Evolutionary conservation across 2,113 vertebrate genomes (phyloP).

Genomic region (cattle (Bos taurus)): DNA sequence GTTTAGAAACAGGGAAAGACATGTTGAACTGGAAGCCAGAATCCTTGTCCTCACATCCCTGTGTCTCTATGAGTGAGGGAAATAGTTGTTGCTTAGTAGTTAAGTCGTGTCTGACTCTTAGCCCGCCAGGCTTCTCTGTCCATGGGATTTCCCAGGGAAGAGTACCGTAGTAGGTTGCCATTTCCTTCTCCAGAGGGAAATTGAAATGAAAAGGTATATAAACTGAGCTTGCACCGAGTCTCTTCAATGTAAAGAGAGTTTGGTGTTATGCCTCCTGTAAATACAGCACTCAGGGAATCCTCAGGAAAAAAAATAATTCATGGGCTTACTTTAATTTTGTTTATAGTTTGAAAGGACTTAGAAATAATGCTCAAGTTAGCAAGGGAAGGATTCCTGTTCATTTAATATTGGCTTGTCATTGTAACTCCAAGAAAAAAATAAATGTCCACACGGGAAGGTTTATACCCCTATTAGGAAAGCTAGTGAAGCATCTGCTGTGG

Average conservation of each 20-base stretch:
- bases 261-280: neutral
- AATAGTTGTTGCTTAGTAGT: neutral
- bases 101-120: neutral
- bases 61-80: neutral
- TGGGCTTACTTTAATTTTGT: neutral
- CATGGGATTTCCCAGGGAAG: neutral
- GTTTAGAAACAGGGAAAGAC: neutral
- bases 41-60: neutral
- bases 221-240: neutral
- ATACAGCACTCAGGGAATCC: neutral
- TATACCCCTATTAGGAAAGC: neutral
- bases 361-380: neutral
- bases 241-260: neutral
- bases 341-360: neutral
- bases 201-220: neutral
- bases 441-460: neutral
- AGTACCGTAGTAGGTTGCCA: neutral
- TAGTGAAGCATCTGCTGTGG: neutral
- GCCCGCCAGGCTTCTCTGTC: neutral
- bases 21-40: neutral
- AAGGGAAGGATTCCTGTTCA: neutral
- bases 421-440: neutral
- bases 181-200: neutral
- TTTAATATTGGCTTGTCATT: neutral
- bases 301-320: neutral